Conservation (phyloP, 2,797 vertebrate genomes). For the Chaetodon trifasciatus region DNA sequence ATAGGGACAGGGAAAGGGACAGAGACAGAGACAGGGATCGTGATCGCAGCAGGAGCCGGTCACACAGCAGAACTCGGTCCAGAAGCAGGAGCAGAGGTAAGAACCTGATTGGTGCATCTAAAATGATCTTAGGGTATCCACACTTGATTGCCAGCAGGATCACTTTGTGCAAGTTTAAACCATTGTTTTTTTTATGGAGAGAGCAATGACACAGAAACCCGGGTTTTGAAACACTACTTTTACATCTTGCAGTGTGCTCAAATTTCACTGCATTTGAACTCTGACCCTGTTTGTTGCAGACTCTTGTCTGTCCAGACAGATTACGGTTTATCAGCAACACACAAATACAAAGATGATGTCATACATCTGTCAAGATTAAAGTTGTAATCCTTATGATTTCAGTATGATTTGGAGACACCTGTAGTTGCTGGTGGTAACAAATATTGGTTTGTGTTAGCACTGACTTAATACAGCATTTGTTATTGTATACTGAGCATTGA, state of each 20-base stretch:
- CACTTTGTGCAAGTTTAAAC: neutral
- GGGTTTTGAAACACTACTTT: neutral
- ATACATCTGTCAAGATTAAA: neutral
- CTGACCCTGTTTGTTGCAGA: neutral
- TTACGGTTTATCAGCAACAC: neutral
- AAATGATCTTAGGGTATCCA: neutral
- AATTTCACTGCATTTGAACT: slow-evolving; percentile 12
- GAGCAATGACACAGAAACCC: neutral
- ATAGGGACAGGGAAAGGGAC: slow-evolving; percentile 82
- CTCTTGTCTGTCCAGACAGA: neutral
- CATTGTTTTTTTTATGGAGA: neutral
- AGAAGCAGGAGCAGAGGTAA: slow-evolving; percentile 84
- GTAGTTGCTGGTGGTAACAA: too few relatives aligned
- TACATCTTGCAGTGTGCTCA: neutral
- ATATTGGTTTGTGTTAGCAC: too few relatives aligned
- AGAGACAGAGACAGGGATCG: slow-evolving; percentile 73
- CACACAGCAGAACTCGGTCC: slow-evolving; percentile 87
- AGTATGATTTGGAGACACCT: too few relatives aligned
- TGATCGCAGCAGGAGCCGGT: slow-evolving; percentile 89
- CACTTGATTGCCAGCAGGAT: neutral
- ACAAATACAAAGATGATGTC: neutral
- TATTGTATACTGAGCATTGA: neutral
- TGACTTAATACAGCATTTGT: too few relatives aligned
- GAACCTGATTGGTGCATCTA: neutral
- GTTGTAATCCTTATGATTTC: too few relatives aligned